Evolutionary conservation across 2,888 invertebrate species (phyloP).

Genomic region (Allygus modestus): DNA sequence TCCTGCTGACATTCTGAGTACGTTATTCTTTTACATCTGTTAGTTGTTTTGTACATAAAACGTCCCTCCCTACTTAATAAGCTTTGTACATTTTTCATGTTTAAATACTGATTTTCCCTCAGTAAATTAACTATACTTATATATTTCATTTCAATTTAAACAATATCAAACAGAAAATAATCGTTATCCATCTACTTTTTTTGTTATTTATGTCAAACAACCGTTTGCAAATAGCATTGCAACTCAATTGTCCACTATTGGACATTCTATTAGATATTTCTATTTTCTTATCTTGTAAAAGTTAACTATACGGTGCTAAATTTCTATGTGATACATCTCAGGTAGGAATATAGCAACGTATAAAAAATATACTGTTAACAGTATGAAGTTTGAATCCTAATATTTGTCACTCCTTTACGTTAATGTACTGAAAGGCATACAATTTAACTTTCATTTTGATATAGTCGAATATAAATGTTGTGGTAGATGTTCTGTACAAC

Average conservation of each 20-base stretch:
- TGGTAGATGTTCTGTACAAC: background rate
- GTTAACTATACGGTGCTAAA: background rate
- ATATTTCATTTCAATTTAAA: no score
- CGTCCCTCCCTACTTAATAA: background rate
- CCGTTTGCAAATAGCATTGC: no score
- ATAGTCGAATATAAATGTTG: slow-evolving; percentile 8
- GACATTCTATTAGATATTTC: background rate
- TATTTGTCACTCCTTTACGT: background rate
- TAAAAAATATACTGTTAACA: background rate
- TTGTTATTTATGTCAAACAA: no score
- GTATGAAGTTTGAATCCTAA: background rate
- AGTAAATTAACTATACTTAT: no score
- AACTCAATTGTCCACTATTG: no score
- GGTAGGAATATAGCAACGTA: no score
- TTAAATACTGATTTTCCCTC: background rate
- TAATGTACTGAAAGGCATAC: background rate
- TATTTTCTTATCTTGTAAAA: background rate
- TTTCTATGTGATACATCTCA: background rate
- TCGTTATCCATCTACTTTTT: no score
- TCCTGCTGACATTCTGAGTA: slow-evolving; percentile 72
- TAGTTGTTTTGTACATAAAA: slow-evolving; percentile 19
- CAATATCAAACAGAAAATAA: background rate
- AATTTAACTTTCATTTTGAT: background rate
- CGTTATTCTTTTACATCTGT: slow-evolving; percentile 68
- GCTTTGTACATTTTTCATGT: slow-evolving; percentile 14